Percentiles rank a stretch among this genome's conserved stretches.
Conservation (phyloP, 2,797 vertebrate species). For the Threskiornis aethiopicus region DNA sequence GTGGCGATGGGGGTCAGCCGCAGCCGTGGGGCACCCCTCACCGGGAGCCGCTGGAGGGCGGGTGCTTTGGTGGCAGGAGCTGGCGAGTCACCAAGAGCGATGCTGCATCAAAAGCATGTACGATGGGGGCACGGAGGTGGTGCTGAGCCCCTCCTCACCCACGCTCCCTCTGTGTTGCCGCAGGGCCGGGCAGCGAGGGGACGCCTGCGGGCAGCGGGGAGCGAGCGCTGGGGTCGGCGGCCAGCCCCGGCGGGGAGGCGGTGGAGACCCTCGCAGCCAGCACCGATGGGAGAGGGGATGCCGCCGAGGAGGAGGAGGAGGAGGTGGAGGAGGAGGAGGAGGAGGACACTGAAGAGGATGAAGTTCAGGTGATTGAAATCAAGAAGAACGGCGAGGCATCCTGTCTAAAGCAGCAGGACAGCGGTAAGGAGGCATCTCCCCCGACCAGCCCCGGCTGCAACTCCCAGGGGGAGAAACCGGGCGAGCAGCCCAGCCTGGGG, state of each 20-base stretch:
- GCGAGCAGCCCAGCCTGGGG: constrained; percentile 53
- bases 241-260: accelerated
- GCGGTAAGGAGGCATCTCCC: not conserved
- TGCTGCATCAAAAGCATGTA: accelerated
- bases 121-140: accelerated
- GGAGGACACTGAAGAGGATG: constrained; percentile 61
- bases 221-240: not conserved
- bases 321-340: not conserved
- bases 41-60: not conserved
- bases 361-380: constrained; percentile 65
- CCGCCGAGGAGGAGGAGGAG: not conserved
- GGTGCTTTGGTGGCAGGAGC: not conserved
- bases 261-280: not conserved
- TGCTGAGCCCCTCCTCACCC: not conserved
- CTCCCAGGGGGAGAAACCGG: constrained; percentile 57
- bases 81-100: not conserved
- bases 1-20: accelerated
- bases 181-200: constrained; percentile 45
- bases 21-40: not conserved
- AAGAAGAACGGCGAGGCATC: constrained; percentile 41
- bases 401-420: constrained; percentile 13
- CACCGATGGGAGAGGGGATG: not conserved
- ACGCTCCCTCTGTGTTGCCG: not conserved
- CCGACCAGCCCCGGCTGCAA: constrained; percentile 35
- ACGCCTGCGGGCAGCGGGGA: not conserved